Evolutionary conservation across 1,140 invertebrate genomes (phyloP).

Genomic region (Drosophila leontia): DNA sequence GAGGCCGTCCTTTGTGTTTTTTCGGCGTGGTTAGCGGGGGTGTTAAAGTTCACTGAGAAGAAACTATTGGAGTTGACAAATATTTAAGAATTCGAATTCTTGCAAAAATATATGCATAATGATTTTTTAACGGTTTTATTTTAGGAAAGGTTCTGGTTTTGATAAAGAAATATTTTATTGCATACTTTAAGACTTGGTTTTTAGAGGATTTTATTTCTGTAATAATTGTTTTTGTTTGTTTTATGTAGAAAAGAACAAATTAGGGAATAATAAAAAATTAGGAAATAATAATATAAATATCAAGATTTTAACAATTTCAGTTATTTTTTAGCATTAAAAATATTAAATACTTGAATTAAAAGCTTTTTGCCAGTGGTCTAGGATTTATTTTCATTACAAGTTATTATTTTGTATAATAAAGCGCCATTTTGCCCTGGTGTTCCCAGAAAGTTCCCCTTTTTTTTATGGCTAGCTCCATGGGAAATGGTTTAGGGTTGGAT

Average conservation of each 20-base stretch:
- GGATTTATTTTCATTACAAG: neutral
- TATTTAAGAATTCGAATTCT: neutral
- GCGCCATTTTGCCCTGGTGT: constrained; percentile 12
- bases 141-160: neutral
- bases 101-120: neutral
- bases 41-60: neutral
- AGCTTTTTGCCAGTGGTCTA: neutral
- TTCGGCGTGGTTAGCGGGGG: neutral
- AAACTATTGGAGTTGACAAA: neutral
- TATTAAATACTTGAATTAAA: neutral
- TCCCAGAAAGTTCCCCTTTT: neutral
- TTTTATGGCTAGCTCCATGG: neutral
- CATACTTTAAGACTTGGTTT: neutral
- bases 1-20: constrained; percentile 40
- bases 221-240: neutral
- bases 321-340: too few relatives aligned
- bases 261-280: too few relatives aligned
- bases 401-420: constrained; percentile 4
- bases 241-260: neutral
- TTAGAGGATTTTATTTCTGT: neutral
- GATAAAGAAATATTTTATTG: neutral
- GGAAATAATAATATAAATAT: too few relatives aligned
- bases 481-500: constrained; percentile 22
- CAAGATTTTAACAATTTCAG: too few relatives aligned
- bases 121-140: neutral